Evolutionary conservation across 2,113 vertebrate species (phyloP).

Genomic region (Mesitornis unicolor): DNA sequence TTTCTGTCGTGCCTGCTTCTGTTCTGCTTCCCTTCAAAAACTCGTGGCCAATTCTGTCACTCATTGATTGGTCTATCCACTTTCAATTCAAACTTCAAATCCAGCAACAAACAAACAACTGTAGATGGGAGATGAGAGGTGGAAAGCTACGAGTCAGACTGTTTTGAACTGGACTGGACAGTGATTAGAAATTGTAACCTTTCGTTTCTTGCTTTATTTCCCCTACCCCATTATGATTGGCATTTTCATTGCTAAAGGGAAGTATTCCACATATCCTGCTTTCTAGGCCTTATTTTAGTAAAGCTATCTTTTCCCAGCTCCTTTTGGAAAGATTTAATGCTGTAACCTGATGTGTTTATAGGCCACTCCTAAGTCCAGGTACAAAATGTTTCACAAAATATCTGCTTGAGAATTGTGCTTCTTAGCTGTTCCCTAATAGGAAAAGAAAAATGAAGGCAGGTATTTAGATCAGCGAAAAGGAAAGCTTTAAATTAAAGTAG

Average conservation of each 20-base stretch:
- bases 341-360: neutral
- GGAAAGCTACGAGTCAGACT: neutral
- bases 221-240: neutral
- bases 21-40: neutral
- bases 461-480: neutral
- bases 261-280: neutral
- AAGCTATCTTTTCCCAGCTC: neutral
- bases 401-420: neutral
- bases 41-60: neutral
- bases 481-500: neutral
- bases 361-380: neutral
- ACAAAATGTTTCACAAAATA: neutral
- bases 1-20: neutral
- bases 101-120: neutral
- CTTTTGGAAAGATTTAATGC: neutral
- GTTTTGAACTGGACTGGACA: neutral
- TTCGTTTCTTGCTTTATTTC: neutral
- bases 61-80: neutral
- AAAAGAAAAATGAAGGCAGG: neutral
- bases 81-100: neutral
- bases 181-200: neutral
- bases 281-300: neutral
- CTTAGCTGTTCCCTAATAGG: neutral
- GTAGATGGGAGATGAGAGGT: neutral
- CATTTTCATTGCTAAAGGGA: neutral